A percentile compares a stretch with the other conserved stretches of the same genome.
Evolutionary conservation across 23 tunicate species (phyloP).

Genomic region (Aplidium turbinatum): DNA sequence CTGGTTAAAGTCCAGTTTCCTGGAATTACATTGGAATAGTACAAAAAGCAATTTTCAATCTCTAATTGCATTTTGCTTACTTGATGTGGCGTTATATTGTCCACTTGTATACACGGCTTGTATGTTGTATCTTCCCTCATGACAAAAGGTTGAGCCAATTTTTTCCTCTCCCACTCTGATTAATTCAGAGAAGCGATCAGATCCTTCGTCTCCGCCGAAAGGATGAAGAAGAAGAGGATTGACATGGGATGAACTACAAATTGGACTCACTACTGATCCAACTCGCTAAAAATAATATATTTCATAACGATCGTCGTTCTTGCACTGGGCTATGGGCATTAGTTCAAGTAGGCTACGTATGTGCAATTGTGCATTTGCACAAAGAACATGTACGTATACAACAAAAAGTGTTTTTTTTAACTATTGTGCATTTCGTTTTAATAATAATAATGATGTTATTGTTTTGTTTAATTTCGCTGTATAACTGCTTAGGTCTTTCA

Average conservation of each 20-base stretch:
- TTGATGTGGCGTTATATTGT: conserved; percentile 38
- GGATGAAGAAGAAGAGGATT: conserved; percentile 61
- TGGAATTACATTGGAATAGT: no score
- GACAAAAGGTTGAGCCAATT: conserved; percentile 26
- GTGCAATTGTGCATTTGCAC: no score
- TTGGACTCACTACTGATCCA: conserved; percentile 41
- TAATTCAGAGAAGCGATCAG: conserved; percentile 54
- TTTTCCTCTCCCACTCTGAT: conserved; percentile 57
- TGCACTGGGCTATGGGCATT: no score
- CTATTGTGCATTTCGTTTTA: no score
- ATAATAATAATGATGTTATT: no score
- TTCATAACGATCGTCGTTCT: no score
- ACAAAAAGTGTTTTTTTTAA: no score
- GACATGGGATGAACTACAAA: conserved; percentile 12
- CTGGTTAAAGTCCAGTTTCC: no score
- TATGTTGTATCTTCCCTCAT: conserved; percentile 52
- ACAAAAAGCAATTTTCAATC: background rate
- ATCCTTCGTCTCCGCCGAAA: conserved; percentile 36
- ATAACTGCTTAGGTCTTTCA: no score
- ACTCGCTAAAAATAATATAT: conserved; percentile 27
- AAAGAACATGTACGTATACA: no score
- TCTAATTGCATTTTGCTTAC: conserved; percentile 19
- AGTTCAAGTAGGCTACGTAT: no score
- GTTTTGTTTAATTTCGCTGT: no score
- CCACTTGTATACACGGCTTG: conserved; percentile 53